Evolutionary conservation across 2,888 invertebrate species (phyloP), one percentile per base, ranked within the genome.

Genomic region (Drosophila cognata): DNA sequence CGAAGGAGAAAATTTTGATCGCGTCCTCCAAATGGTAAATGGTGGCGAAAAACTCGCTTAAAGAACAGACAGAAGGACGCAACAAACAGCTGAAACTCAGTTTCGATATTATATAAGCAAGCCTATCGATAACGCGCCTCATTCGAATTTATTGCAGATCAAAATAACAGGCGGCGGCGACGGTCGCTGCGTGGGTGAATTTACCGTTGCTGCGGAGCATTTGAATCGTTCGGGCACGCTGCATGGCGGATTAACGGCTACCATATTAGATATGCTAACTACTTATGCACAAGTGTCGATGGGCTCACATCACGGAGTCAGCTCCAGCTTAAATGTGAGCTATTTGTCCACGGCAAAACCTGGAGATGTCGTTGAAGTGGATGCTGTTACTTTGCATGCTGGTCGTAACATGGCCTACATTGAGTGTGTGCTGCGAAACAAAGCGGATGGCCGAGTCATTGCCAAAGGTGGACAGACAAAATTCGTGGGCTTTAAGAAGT

Each of bases 401-500:
- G 98, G 98, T 1, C 96, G 95, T 84, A 96, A 95, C 57, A 93
- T 98, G 73, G 98, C 98, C 0, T 98, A 97, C 92, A 94, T 98
- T 13, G 95, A 96, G 84, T 97, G 98, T 18, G 95, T 96, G 82
- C 94, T 99, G 2, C 95, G 94, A 51, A 96, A 96, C 73, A 98
- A 97, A 92, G 94, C 94, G 10, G 96, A 95, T 71, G 96, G 96
- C 62, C 94, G 94, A 53, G 83, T 98, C 2, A 92, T 99, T 58
- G 98, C 97, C 6, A 96, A 95, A 74, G 98, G 98, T 46, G 94
- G 95, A 67, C 98, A 99, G 91, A 97, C 97, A 0, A 98, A 98
- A 92, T 97, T 94, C 92, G 92, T 95, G 7, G 92, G 91, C 29
- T 61, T 91, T 7, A 65, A 84, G 13, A 36, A 50, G 7, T 2